These are phyloP conservation scores for Calliphora vomitoria DNA, from an alignment of 2,888 invertebrate species.

Conservation along the genomic window DNA sequence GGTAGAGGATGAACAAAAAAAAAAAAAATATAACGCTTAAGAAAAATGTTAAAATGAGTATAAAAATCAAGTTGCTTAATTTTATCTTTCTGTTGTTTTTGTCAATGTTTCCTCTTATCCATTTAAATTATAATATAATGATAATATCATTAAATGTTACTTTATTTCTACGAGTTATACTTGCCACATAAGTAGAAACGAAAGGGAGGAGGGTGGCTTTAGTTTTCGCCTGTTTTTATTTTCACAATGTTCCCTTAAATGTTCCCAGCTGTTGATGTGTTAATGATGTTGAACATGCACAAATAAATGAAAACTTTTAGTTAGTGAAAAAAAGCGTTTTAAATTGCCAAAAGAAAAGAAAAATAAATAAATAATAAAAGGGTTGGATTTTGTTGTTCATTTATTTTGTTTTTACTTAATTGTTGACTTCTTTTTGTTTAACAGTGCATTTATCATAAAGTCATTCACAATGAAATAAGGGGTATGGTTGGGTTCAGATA, in stretches of 20 bases:
- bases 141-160: conserved; percentile 70
- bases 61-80: conserved; percentile 64
- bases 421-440: conserved; percentile 39
- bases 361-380: conserved; percentile 38
- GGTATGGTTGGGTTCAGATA: background rate
- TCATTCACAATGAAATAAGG: conserved; percentile 7
- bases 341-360: background rate
- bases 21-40: background rate
- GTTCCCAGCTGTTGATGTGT: conserved; percentile 71
- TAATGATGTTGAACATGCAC: conserved; percentile 72
- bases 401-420: conserved; percentile 45
- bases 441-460: conserved; percentile 26
- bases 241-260: background rate
- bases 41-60: conserved; percentile 59
- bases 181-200: conserved; percentile 31
- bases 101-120: conserved; percentile 35
- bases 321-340: background rate
- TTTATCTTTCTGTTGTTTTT: conserved; percentile 2
- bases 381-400: conserved; percentile 48
- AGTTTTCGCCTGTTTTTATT: background rate
- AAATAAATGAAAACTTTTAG: conserved; percentile 48
- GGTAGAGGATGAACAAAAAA: background rate
- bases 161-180: conserved; percentile 33
- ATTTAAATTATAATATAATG: conserved; percentile 65
- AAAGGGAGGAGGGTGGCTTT: background rate